Evolutionary conservation across 2,888 invertebrate genomes (phyloP).

Genomic region (Teleiodes luculella): DNA sequence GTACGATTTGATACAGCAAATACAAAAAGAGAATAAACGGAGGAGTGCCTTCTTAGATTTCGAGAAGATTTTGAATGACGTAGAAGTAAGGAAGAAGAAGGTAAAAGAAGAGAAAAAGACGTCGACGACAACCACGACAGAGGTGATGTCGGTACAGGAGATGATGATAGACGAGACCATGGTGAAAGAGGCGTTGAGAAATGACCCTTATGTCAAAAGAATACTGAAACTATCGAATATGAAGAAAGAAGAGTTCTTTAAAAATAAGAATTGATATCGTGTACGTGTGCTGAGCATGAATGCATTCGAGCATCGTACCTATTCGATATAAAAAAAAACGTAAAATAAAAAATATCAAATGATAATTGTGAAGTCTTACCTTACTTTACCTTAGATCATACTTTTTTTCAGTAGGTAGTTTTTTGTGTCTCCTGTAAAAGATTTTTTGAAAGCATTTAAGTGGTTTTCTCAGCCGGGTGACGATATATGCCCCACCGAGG

Average conservation of each 20-base stretch:
- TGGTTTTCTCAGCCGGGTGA: no score
- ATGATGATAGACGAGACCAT: constrained; percentile 47
- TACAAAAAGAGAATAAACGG: not conserved
- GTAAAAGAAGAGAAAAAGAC: not conserved
- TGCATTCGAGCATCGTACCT: no score
- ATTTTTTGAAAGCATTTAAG: no score
- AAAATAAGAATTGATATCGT: constrained; percentile 8
- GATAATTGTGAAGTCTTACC: no score
- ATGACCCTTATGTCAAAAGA: constrained; percentile 47
- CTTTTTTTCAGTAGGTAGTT: no score
- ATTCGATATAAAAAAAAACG: no score
- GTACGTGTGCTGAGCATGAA: not conserved
- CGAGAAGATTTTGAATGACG: constrained; percentile 19
- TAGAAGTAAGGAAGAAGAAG: constrained; percentile 14
- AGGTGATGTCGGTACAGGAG: constrained; percentile 27
- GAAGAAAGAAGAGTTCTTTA: constrained; percentile 39
- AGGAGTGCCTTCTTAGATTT: constrained; percentile 25
- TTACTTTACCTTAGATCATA: no score
- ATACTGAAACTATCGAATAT: constrained; percentile 45
- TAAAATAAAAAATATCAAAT: no score
- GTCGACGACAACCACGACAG: constrained; percentile 12
- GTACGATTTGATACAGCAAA: constrained; percentile 20
- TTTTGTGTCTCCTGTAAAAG: no score
- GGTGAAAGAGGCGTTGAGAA: constrained; percentile 39
- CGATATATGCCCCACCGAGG: no score